phyloP scores from a whole-genome alignment of 1,140 invertebrate genomes.

The Bombus fervidus region DNA sequence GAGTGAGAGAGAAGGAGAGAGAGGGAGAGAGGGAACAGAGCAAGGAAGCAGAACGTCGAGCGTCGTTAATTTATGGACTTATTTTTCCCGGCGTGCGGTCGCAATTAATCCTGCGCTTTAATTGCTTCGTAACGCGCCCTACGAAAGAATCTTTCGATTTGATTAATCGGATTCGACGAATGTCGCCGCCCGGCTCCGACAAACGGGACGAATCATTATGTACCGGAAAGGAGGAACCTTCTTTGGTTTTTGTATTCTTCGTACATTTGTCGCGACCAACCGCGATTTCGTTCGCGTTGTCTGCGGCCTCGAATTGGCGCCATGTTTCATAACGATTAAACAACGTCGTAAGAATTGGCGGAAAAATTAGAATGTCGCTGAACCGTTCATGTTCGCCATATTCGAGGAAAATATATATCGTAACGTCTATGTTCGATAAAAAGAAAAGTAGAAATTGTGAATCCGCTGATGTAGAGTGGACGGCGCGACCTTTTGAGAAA shows the following conservation, averaged over 20 bases:
- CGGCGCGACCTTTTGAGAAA: constrained; percentile 15
- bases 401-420: not conserved
- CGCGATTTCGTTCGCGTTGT: no score
- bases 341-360: no score
- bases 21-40: constrained; percentile 29
- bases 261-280: not conserved
- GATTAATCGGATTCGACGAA: constrained; percentile 68
- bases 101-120: constrained; percentile 73
- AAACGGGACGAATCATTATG: constrained; percentile 23
- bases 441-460: not conserved
- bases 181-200: constrained; percentile 51
- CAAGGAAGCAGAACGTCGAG: constrained; percentile 58
- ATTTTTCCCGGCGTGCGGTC: constrained; percentile 70
- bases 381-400: not conserved
- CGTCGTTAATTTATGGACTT: constrained; percentile 74
- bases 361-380: no score
- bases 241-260: not conserved
- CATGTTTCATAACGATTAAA: no score
- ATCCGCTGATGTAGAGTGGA: not conserved
- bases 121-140: constrained; percentile 67
- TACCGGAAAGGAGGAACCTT: not conserved
- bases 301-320: no score
- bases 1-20: no score
- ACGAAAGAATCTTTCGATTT: constrained; percentile 63
- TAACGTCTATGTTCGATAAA: not conserved